Evolutionary conservation across 2,888 invertebrate species (phyloP).

Genomic region (Cephonodes hylas): DNA sequence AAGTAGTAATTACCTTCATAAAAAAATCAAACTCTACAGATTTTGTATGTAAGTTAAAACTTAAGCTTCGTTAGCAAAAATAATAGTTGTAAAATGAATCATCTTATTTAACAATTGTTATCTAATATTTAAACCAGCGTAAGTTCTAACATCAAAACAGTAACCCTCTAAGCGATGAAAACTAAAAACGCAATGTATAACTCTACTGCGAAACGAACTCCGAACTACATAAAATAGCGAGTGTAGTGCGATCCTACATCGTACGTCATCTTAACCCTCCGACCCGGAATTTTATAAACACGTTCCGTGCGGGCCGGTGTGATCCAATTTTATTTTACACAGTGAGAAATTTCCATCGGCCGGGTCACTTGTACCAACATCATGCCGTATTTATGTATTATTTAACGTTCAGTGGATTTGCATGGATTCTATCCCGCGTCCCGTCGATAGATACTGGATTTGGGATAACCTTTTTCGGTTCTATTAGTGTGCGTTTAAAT

Average conservation of each 20-base stretch:
- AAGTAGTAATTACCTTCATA: too few relatives aligned
- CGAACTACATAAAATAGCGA: conserved; percentile 24
- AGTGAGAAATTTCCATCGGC: conserved; percentile 67
- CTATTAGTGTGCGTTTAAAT: conserved; percentile 47
- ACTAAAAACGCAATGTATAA: neutral
- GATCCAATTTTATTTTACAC: conserved; percentile 71
- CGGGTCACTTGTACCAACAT: conserved; percentile 51
- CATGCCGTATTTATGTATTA: conserved; percentile 70
- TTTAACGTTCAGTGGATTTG: conserved; percentile 71
- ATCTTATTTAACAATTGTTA: too few relatives aligned
- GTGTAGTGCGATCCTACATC: conserved; percentile 22
- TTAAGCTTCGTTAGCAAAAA: too few relatives aligned
- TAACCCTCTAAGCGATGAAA: too few relatives aligned
- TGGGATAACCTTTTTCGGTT: conserved; percentile 46
- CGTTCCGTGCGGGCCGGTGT: conserved; percentile 38
- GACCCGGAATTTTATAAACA: conserved; percentile 54
- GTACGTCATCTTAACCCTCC: conserved; percentile 52
- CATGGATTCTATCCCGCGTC: conserved; percentile 53
- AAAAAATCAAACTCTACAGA: too few relatives aligned
- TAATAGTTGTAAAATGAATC: too few relatives aligned
- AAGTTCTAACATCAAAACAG: too few relatives aligned
- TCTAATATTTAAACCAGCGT: too few relatives aligned
- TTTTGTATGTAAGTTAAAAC: too few relatives aligned
- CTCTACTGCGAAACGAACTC: conserved; percentile 19
- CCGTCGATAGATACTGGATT: conserved; percentile 38